Evolutionary conservation across 2,113 vertebrate genomes (phyloP), one percentile per base, ranked within the genome.

Genomic region (Poecile atricapillus): DNA sequence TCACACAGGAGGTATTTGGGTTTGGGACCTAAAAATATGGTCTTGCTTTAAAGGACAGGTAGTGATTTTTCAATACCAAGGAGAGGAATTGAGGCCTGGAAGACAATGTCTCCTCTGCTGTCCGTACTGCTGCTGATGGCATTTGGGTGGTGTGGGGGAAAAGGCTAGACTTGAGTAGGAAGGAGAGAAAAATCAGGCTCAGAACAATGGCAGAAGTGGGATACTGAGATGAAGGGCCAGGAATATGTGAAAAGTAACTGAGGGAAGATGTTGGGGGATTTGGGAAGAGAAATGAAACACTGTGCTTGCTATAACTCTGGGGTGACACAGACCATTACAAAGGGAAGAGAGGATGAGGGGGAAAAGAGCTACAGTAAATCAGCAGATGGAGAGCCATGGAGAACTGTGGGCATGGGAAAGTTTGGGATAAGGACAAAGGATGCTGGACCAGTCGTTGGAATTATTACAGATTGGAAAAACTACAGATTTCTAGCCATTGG

Each of bases 171-270:
- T 22, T 65, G 22, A 58, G 21, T 4, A 37, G n/a, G 55, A 59
- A 70, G 7, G 24, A 65, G 35, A 35, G 12, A 53, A 37, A 95
- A 94, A 53, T 53, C 18, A 35, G 49, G 41, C 41, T 81, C 0
- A 0, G 76, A 87, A 73, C 0, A 0, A 65, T 5, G 17, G 10
- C 24, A 77, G 73, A 35, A 47, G 33, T 27, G 30, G 23, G 9
- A 65, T 43, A 69, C 3, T 18, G 56, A 76, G 49, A 65, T 31
- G 31, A 49, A 55, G 25, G 25, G 12, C 10, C 55, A 55, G 21
- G 69, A 83, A 39, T 1, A 0, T 8, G 28, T 23, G 46, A 56
- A 71, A 47, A n/a, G 10, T 24, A 87, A 44, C 20, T 21, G 39
- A 62, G 25, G 12, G 13, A 56, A 82, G 15, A 27, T 67, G 20